Evolutionary conservation across 2,797 vertebrate genomes (phyloP), one percentile per base, ranked within the genome.

Genomic region (Tauraco hartlaubi): DNA sequence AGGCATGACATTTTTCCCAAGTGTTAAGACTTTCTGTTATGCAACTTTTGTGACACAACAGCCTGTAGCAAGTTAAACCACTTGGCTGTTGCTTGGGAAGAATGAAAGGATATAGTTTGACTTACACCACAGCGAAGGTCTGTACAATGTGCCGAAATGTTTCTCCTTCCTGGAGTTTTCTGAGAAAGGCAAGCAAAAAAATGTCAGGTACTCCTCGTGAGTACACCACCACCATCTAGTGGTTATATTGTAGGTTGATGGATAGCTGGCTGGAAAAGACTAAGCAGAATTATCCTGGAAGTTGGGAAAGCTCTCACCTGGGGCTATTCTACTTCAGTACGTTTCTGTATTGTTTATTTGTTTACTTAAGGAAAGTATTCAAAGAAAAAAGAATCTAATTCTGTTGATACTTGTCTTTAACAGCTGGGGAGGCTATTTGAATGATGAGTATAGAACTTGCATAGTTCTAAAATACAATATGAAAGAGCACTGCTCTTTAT

Each of bases 191-290:
- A 9, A 23, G 12, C 48, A 61, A 41, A 21, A 21, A 90, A 11
- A 16, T 2, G 35, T 15, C 49, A 41, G 21, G 44, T 62, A 3
- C 13, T 26, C 31, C 0, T 0, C 29, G 55, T 62, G 56, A 49
- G 79, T 73, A 44, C 94, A 86, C 33, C 88, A 94, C 68, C 72
- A 81, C 96, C 95, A 96, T 48, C 96, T 95, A 92, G 93, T 92
- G 82, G 84, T 49, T 72, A 17, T 46, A 25, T 12, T 56, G 49
- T 12, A 59, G 41, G 29, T 23, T 59, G 71, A 39, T 67, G 55
- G 68, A 6, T 21, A 19, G 25, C 11, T 43, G 19, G 46, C 48
- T 41, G 55, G 44, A 62, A 83, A 37, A 17, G 1, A 6, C 31
- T 26, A 0, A 2, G 6, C 43, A 48, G 49, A 76, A 61, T 72